Evolutionary conservation across 2,888 invertebrate species (phyloP).

Genomic region (Plebejus anna): DNA sequence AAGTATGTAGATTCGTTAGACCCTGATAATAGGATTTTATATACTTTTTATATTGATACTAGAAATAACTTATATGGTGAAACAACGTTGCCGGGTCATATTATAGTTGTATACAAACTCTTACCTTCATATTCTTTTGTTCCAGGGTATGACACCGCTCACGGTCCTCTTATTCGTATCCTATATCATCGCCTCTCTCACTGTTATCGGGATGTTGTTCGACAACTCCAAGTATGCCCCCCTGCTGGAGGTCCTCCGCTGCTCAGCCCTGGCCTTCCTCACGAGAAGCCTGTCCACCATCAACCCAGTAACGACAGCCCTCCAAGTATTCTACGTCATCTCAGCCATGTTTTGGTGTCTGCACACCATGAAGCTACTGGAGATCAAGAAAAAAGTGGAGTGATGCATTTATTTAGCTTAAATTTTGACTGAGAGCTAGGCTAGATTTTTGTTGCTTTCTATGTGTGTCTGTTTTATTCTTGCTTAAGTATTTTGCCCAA

Average conservation of each 20-base stretch:
- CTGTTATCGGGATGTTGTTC: slow-evolving; percentile 85
- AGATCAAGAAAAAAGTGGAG: slow-evolving; percentile 64
- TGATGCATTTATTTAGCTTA: slow-evolving; percentile 27
- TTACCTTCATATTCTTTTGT: slow-evolving; percentile 31
- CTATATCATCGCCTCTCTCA: slow-evolving; percentile 84
- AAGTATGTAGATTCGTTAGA: no score
- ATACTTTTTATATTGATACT: no score
- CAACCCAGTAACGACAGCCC: slow-evolving; percentile 59
- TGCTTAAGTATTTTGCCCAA: neutral
- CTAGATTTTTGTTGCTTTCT: neutral
- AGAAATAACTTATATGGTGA: no score
- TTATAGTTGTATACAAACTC: neutral
- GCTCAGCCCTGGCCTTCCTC: slow-evolving; percentile 79
- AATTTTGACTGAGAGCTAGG: slow-evolving; percentile 16
- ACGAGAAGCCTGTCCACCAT: slow-evolving; percentile 63
- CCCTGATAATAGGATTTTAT: no score
- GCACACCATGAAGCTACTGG: slow-evolving; percentile 79
- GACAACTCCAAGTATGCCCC: slow-evolving; percentile 83
- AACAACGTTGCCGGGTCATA: no score
- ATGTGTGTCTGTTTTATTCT: neutral
- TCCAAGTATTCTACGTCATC: slow-evolving; percentile 79
- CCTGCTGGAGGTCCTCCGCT: slow-evolving; percentile 82
- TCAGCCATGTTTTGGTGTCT: slow-evolving; percentile 83
- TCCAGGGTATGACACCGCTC: slow-evolving; percentile 81
- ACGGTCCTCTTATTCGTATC: slow-evolving; percentile 79